These are phyloP conservation scores for Corythornis leucogaster DNA, from an alignment of 2,797 vertebrate species.

Conservation along the genomic window DNA sequence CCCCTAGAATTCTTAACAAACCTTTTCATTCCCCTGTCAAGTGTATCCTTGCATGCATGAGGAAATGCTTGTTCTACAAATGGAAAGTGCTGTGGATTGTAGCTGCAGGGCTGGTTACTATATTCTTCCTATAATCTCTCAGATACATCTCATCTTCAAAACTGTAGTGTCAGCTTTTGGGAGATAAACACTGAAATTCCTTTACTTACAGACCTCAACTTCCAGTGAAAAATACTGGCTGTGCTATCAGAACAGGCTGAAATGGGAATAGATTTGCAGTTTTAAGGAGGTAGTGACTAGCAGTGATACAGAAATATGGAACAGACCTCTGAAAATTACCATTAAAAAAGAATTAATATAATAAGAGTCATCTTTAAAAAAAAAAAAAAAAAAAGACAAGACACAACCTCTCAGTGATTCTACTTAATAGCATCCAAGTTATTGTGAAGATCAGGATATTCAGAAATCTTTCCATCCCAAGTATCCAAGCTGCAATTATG, in stretches of 20 bases:
- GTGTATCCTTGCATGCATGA: not conserved
- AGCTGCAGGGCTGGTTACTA: constrained; percentile 7
- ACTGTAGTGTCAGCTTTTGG: constrained; percentile 18
- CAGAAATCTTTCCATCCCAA: not conserved
- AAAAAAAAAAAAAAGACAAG: not conserved
- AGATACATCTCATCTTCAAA: not conserved
- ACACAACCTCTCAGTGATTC: not conserved
- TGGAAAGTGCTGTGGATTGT: not conserved
- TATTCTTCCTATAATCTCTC: not conserved
- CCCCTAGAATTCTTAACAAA: not conserved
- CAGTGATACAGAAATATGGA: not conserved
- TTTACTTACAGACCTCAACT: not conserved
- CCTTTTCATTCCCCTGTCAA: not conserved
- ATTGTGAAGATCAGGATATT: not conserved
- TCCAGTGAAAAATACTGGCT: not conserved
- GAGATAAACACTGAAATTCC: not conserved
- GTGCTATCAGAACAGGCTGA: not conserved
- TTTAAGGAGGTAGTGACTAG: not conserved
- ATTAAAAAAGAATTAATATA: not conserved
- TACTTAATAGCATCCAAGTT: not conserved
- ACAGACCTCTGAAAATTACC: not conserved
- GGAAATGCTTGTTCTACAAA: constrained; percentile 12
- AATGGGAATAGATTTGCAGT: not conserved
- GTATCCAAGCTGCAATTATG: not conserved
- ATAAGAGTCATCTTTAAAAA: not conserved